Evolutionary conservation across 2,888 invertebrate genomes (phyloP).

Genomic region (Argyresthia albistria): DNA sequence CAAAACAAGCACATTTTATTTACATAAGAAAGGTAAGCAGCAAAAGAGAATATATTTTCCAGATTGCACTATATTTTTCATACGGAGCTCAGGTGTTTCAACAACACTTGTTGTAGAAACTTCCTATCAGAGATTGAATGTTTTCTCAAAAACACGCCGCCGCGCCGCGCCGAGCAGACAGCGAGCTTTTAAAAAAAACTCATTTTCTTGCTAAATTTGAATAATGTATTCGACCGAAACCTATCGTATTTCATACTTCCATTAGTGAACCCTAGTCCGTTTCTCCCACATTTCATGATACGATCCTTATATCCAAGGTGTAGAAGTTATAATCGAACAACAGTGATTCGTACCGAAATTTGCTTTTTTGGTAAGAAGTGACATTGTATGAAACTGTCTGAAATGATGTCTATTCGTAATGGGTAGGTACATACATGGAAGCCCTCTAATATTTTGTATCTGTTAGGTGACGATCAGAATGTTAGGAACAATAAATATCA

Average conservation of each 20-base stretch:
- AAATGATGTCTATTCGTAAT: not conserved
- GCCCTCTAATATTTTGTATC: not conserved
- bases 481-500: too few species aligned
- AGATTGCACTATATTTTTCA: not conserved
- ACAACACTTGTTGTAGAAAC: too few species aligned
- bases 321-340: slow-evolving; percentile 1
- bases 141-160: not conserved
- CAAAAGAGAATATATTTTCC: not conserved
- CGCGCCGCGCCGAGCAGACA: too few species aligned
- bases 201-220: slow-evolving; percentile 42
- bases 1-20: not conserved
- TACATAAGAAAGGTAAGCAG: slow-evolving; percentile 1
- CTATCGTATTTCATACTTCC: slow-evolving; percentile 56
- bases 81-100: too few species aligned
- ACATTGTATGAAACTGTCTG: slow-evolving; percentile 1
- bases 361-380: not conserved
- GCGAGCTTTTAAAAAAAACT: slow-evolving; percentile 1
- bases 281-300: slow-evolving; percentile 12
- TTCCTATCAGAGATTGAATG: too few species aligned
- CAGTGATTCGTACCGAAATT: not conserved
- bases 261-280: slow-evolving; percentile 35
- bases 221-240: slow-evolving; percentile 49
- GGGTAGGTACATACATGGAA: not conserved
- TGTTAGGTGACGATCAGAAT: not conserved
- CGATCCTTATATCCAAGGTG: slow-evolving; percentile 1